Conservation (phyloP, 2,888 invertebrate genomes). For the Drosophila diplacantha region DNA sequence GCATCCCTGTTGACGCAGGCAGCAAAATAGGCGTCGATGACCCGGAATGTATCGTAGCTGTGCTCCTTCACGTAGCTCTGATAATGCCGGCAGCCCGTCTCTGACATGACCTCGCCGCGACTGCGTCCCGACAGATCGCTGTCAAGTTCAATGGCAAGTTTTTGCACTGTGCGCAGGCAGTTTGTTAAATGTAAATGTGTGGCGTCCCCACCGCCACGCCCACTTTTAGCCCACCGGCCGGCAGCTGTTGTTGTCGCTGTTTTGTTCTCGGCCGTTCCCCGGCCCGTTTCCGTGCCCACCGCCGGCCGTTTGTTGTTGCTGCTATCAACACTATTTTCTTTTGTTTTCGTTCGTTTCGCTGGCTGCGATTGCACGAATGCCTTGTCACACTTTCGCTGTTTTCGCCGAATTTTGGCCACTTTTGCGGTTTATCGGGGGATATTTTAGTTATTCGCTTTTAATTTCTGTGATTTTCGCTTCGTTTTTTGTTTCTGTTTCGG, state of each 20-base stretch:
- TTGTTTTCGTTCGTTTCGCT: slow-evolving; percentile 64
- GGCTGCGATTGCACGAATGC: slow-evolving; percentile 56
- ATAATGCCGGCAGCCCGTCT: slow-evolving; percentile 77
- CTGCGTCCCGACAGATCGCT: slow-evolving; percentile 10
- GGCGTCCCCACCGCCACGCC: slow-evolving; percentile 40
- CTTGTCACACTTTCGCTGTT: slow-evolving; percentile 71
- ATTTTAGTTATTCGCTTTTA: slow-evolving; percentile 38
- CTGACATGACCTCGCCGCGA: slow-evolving; percentile 65
- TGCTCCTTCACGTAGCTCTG: slow-evolving; percentile 76
- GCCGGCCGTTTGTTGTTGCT: slow-evolving; percentile 45
- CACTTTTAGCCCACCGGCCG: slow-evolving; percentile 58
- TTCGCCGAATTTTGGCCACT: slow-evolving; percentile 73
- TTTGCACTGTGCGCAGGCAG: slow-evolving; percentile 59
- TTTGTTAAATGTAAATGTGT: slow-evolving; percentile 47
- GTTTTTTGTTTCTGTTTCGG: slow-evolving; percentile 40
- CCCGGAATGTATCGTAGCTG: slow-evolving; percentile 78
- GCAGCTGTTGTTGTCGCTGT: slow-evolving; percentile 39
- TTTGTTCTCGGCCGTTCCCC: slow-evolving; percentile 60
- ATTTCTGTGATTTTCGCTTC: slow-evolving; percentile 34
- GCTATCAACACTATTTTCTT: slow-evolving; percentile 66
- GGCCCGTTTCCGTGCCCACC: slow-evolving; percentile 50
- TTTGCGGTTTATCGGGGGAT: slow-evolving; percentile 39
- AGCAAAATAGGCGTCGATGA: slow-evolving; percentile 92
- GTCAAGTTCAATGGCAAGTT: slow-evolving; percentile 52
- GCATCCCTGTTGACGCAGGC: slow-evolving; percentile 89